Base-by-base conservation (phyloP, 2,113 vertebrate species). In the Eulemur rufifrons region DNA sequence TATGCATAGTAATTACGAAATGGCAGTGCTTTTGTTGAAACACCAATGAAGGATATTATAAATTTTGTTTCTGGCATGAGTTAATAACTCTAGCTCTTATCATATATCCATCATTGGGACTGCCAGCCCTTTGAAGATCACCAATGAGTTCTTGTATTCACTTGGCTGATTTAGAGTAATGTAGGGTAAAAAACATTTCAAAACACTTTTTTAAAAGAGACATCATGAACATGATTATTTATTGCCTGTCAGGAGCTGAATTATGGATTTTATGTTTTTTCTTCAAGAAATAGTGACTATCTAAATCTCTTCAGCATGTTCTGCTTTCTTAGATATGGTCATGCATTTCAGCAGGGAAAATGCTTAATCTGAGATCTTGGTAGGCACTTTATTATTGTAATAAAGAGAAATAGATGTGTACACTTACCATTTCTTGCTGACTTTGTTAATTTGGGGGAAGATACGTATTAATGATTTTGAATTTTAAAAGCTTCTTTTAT, bases 391-490 rank as follows among this genome's bases (percentile, higher is more conserved):
- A 73, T 25, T 20, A 54, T 54, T 54, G 18, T 54, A 54, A 54
- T 54, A 92, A 77, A 80, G n/a, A 90, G 32, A 96, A 96, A 89
- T 34, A 59, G 59, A 81, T 81, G 2, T 39, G 2, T 76, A 17
- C 7, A 23, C 37, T 39, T 96, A 39, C 0, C 59, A 27, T 11
- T 81, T 83, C 39, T 82, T 91, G 12, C 21, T 82, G 29, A 27
- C 42, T 80, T 77, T 96, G 32, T 74, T 88, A 68, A 86, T 86
- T 95, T 92, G 86, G 45, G 54, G 32, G 12, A 89, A 91, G 42
- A 71, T 9, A 64, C 42, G 34, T n/a, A 68, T 81, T 93, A 95
- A 66, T 54, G n/a, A 88, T 50, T 94, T 80, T 68, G 47, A 87
- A 69, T 94, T 91, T 84, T 89, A 61, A 84, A 89, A 91, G 50